Conservation (phyloP, 2,797 vertebrate genomes). For the Cephalopachus bancanus region DNA sequence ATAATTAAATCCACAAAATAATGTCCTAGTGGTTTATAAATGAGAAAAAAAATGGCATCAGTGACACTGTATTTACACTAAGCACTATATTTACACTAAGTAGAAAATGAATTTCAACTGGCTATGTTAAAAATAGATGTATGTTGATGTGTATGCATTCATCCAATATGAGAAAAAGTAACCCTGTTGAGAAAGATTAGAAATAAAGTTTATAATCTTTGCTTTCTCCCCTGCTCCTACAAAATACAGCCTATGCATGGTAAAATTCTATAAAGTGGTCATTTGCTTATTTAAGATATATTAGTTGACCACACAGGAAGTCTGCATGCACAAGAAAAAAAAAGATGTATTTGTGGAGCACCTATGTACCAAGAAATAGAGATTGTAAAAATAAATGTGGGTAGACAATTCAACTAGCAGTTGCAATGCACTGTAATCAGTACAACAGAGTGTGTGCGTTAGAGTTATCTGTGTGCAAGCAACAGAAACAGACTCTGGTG, state of each 20-base stretch:
- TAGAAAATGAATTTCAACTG: neutral
- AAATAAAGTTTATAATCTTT: neutral
- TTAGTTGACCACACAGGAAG: neutral
- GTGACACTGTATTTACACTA: neutral
- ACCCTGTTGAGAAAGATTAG: neutral
- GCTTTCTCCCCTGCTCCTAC: neutral
- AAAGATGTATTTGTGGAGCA: neutral
- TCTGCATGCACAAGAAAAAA: no score
- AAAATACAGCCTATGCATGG: neutral
- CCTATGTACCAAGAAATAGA: neutral
- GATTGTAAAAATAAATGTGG: neutral
- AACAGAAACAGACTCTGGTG: neutral
- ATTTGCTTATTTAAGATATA: neutral
- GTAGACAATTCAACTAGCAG: neutral
- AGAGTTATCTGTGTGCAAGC: neutral
- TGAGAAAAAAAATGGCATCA: neutral
- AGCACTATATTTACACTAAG: neutral
- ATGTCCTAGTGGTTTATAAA: rapidly evolving
- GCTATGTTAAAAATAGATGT: neutral
- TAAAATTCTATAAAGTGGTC: neutral
- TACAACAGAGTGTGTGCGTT: rapidly evolving
- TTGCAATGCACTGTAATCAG: rapidly evolving
- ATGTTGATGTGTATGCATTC: neutral
- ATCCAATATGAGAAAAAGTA: neutral
- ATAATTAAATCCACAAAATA: neutral